A percentile compares a stretch with the other conserved stretches of the same genome.
phyloP scores from a whole-genome alignment of 2,797 vertebrate genomes.

The Urocyon cinereoargenteus region DNA sequence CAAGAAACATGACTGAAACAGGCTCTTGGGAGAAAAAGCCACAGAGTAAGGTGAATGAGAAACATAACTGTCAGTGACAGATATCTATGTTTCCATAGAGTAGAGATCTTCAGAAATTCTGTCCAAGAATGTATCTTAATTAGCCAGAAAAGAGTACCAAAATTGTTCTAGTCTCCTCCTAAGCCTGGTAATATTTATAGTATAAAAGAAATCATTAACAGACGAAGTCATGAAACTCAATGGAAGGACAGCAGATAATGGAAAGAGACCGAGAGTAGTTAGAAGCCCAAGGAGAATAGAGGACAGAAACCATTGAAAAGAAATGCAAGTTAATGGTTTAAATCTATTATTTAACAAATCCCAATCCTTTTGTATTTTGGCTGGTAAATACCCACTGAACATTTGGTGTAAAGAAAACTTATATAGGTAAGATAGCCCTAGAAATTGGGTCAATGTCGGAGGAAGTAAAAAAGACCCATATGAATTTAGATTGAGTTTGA shows the following conservation, averaged over 20 bases:
- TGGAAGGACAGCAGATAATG: background rate
- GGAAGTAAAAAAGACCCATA: background rate
- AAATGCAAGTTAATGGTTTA: slow-evolving; percentile 15
- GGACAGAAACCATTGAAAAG: background rate
- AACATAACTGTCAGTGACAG: background rate
- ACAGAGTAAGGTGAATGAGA: slow-evolving; percentile 59
- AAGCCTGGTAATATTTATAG: background rate
- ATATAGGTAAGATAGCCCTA: background rate
- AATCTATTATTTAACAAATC: background rate
- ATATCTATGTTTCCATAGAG: background rate
- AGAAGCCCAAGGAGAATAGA: background rate
- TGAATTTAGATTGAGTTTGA: background rate
- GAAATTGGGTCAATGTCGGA: background rate
- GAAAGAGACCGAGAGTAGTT: background rate
- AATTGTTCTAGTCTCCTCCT: background rate
- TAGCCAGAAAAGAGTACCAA: background rate
- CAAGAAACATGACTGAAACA: background rate
- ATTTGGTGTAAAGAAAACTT: background rate
- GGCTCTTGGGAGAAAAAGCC: background rate
- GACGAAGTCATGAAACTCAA: background rate
- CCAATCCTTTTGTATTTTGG: background rate
- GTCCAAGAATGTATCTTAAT: background rate
- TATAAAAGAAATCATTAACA: slow-evolving; percentile 2
- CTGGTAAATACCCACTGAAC: background rate
- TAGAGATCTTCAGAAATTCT: background rate